phyloP scores from a whole-genome alignment of 2,888 invertebrate species.

The Ischnus inquisitorius region DNA sequence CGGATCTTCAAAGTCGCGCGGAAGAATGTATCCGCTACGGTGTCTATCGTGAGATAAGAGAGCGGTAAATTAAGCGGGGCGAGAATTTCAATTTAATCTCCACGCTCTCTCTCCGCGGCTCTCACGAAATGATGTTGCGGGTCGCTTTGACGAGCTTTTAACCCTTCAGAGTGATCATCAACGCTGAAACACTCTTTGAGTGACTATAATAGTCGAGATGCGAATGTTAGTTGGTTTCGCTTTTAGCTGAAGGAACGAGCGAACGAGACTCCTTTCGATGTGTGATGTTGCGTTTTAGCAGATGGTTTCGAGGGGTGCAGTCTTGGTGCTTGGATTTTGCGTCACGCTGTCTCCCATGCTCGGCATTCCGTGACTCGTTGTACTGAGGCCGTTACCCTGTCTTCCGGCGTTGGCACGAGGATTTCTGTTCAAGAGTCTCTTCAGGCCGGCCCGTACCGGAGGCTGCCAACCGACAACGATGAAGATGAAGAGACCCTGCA shows the following conservation, averaged over 20 bases:
- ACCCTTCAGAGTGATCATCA: slow-evolving; percentile 16
- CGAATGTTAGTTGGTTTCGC: slow-evolving; percentile 6
- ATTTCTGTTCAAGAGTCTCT: slow-evolving; percentile 88
- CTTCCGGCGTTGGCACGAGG: slow-evolving; percentile 87
- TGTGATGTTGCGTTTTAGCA: slow-evolving; percentile 81
- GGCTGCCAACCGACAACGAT: slow-evolving; percentile 96
- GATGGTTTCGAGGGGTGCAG: slow-evolving; percentile 87
- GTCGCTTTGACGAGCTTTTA: slow-evolving; percentile 17
- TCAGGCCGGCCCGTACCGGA: slow-evolving; percentile 91
- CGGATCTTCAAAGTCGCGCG: not conserved
- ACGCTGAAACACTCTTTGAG: slow-evolving; percentile 11
- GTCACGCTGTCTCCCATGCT: slow-evolving; percentile 93
- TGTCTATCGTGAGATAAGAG: not conserved
- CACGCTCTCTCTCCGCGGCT: not conserved
- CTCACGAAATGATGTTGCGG: not conserved
- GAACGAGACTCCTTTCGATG: not conserved
- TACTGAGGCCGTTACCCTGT: slow-evolving; percentile 89
- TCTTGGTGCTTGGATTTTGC: slow-evolving; percentile 89
- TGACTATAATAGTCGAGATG: slow-evolving; percentile 21
- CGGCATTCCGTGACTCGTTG: slow-evolving; percentile 93
- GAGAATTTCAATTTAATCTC: slow-evolving; percentile 20
- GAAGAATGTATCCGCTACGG: not conserved
- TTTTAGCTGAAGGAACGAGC: not conserved
- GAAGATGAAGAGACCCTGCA: slow-evolving; percentile 96
- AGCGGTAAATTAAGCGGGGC: slow-evolving; percentile 7